Percentiles rank a stretch among this genome's conserved stretches.
phyloP scores from a whole-genome alignment of 1,140 invertebrate species.

The Papilio aristodemus region DNA sequence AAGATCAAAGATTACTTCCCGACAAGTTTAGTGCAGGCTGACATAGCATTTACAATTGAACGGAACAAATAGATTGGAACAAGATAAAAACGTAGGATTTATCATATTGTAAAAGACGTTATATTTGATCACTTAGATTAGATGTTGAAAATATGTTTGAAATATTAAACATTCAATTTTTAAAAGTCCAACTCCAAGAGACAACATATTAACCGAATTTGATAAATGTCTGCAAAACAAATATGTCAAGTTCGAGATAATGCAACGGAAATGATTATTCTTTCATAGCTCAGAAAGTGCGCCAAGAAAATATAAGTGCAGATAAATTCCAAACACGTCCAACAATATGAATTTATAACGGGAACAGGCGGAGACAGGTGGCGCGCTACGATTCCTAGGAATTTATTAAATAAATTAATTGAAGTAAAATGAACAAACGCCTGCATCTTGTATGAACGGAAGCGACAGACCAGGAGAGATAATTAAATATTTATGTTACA shows the following conservation, averaged over 20 bases:
- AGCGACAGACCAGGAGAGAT: conserved; percentile 26
- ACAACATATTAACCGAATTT: neutral
- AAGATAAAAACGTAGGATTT: neutral
- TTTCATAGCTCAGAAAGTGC: conserved; percentile 24
- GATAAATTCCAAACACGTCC: conserved; percentile 68
- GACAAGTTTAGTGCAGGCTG: conserved; percentile 34
- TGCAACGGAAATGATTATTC: conserved; percentile 24
- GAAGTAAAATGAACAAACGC: conserved; percentile 60
- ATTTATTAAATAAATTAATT: conserved; percentile 76
- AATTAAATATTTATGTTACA: conserved; percentile 27
- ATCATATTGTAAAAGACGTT: neutral
- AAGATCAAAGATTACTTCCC: conserved; percentile 54
- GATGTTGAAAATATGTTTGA: too few relatives aligned
- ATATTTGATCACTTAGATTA: neutral
- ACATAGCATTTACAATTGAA: conserved; percentile 17
- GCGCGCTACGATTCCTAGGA: conserved; percentile 54
- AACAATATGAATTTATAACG: conserved; percentile 69
- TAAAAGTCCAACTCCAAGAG: too few relatives aligned
- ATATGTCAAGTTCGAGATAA: conserved; percentile 4
- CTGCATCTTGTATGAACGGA: conserved; percentile 53
- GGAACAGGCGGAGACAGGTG: conserved; percentile 59
- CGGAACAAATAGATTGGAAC: neutral
- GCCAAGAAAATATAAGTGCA: conserved; percentile 57
- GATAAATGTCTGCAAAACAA: conserved; percentile 3
- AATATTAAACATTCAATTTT: too few relatives aligned